These are phyloP conservation scores for Tetramorium bicarinatum DNA, from an alignment of 2,888 invertebrate species.

Conservation along the genomic window DNA sequence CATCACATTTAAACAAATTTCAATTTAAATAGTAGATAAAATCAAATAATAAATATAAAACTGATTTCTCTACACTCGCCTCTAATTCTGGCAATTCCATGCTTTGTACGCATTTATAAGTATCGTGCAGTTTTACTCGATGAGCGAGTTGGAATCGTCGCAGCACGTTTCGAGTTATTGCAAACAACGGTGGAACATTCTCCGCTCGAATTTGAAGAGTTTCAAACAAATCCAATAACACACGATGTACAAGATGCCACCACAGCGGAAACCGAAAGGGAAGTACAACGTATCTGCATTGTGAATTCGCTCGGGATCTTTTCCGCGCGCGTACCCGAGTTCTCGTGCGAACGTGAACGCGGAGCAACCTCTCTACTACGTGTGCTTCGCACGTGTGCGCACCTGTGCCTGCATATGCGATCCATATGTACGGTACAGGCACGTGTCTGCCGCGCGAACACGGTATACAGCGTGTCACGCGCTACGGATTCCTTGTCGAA, in stretches of 20 bases:
- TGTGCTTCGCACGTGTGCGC: constrained; percentile 49
- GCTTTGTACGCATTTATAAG: not conserved
- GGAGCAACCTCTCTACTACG: constrained; percentile 31
- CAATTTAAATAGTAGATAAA: not conserved
- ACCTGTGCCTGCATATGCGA: constrained; percentile 46
- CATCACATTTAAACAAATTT: not conserved
- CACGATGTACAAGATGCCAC: constrained; percentile 66
- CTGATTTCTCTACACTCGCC: not conserved
- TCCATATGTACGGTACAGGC: constrained; percentile 24
- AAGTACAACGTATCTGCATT: constrained; percentile 66
- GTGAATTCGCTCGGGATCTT: constrained; percentile 68
- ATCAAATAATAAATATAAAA: not conserved
- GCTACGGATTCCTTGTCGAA: constrained; percentile 29
- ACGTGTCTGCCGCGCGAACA: constrained; percentile 37
- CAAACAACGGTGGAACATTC: constrained; percentile 40
- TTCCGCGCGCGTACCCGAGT: constrained; percentile 45
- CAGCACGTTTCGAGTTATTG: constrained; percentile 41
- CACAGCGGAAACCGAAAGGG: constrained; percentile 27
- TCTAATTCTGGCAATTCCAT: not conserved
- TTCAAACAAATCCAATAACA: constrained; percentile 84
- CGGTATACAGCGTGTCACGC: constrained; percentile 8
- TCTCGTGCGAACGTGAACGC: constrained; percentile 48
- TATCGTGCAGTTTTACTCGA: not conserved
- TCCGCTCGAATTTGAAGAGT: constrained; percentile 82
- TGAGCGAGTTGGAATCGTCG: constrained; percentile 50